These are phyloP conservation scores for Monodelphis domestica DNA, from an alignment of 2,797 vertebrate genomes.

Conservation along the genomic window DNA sequence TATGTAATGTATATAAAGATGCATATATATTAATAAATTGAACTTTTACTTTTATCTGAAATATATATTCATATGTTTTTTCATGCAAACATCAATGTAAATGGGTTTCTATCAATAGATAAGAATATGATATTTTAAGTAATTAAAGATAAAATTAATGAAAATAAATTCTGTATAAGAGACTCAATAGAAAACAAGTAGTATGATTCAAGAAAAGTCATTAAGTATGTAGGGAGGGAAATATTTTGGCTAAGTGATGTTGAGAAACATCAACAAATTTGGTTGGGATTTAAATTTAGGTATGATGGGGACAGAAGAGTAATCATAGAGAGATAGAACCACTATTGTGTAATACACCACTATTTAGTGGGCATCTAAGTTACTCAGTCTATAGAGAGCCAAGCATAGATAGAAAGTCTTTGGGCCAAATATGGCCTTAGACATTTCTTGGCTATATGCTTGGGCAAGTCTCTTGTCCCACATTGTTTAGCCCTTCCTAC, in stretches of 20 bases:
- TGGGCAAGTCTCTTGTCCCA: too few species aligned
- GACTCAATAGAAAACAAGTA: neutral
- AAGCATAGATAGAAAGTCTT: too few species aligned
- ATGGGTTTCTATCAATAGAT: neutral
- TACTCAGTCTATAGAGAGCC: too few species aligned
- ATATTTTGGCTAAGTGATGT: neutral
- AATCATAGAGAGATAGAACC: neutral
- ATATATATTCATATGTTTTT: neutral
- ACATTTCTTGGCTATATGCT: too few species aligned
- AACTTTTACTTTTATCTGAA: neutral
- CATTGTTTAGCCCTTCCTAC: too few species aligned
- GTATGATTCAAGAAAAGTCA: neutral
- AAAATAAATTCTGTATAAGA: neutral
- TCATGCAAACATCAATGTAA: neutral
- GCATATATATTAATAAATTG: neutral
- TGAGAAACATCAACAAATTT: neutral
- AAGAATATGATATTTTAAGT: slow-evolving; percentile 7
- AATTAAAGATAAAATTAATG: neutral
- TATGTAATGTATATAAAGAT: too few species aligned
- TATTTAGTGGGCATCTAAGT: too few species aligned
- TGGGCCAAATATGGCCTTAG: too few species aligned
- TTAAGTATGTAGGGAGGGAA: neutral
- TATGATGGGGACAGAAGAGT: neutral
- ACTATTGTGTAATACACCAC: too few species aligned
- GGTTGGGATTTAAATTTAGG: neutral